Percentiles rank a stretch among this genome's conserved stretches.
Evolutionary conservation across 2,888 invertebrate species (phyloP).

Genomic region (Diarsia rubi): DNA sequence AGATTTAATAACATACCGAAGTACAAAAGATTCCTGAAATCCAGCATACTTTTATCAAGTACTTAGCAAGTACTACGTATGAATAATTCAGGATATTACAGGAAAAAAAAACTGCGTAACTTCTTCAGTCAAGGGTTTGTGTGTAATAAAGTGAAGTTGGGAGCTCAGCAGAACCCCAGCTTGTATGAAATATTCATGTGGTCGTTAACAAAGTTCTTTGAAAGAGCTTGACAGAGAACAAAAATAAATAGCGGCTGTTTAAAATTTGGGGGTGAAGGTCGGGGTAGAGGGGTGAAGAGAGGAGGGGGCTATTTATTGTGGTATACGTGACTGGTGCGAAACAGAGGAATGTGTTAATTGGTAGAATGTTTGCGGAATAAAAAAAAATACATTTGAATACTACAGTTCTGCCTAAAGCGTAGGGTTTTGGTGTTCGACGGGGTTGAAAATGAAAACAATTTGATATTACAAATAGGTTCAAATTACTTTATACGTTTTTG

Average conservation of each 20-base stretch:
- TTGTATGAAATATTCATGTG: conserved; percentile 73
- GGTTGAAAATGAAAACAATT: not conserved
- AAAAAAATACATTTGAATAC: not conserved
- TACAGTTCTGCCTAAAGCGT: not conserved
- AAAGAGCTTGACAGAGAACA: conserved; percentile 65
- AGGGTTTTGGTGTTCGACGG: too few relatives aligned
- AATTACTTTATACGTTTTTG: not conserved
- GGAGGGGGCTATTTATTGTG: conserved; percentile 26
- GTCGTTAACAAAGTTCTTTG: conserved; percentile 71
- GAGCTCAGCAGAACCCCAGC: conserved; percentile 61
- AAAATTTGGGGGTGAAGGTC: conserved; percentile 57
- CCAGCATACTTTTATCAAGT: conserved; percentile 65
- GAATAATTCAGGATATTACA: conserved; percentile 73
- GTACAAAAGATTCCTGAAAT: conserved; percentile 62
- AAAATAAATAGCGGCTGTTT: conserved; percentile 67
- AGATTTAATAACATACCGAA: conserved; percentile 67
- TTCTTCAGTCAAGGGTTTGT: conserved; percentile 72
- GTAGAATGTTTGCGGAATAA: not conserved
- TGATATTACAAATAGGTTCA: not conserved
- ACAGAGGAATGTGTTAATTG: conserved; percentile 39
- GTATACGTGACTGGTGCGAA: not conserved
- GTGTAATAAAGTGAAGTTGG: conserved; percentile 69
- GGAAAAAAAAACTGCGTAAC: conserved; percentile 70
- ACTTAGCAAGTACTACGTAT: conserved; percentile 66
- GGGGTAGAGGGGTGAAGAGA: not conserved